A percentile compares a stretch with the other conserved stretches of the same genome.
phyloP scores from a whole-genome alignment of 2,888 invertebrate species.

The Andrena fulva region DNA sequence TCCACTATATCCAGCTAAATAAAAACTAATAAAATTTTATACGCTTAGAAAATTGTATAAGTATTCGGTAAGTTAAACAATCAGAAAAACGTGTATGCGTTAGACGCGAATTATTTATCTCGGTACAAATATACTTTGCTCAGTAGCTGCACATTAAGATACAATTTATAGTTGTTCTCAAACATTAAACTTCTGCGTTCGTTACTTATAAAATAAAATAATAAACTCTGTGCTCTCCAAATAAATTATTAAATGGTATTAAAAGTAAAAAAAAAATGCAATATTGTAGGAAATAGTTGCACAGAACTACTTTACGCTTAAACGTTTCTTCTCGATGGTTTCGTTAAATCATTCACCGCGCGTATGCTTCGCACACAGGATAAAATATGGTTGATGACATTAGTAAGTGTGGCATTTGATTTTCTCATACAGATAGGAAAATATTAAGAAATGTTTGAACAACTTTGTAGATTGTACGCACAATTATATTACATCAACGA shows the following conservation, averaged over 20 bases:
- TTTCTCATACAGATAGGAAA: constrained; percentile 40
- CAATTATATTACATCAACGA: constrained; percentile 43
- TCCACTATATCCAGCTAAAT: constrained; percentile 70
- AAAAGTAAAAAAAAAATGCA: constrained; percentile 13
- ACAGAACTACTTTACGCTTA: constrained; percentile 11
- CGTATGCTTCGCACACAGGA: neutral
- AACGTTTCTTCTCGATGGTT: constrained; percentile 22
- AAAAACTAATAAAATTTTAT: constrained; percentile 49
- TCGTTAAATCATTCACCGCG: constrained; percentile 4
- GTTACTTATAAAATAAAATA: constrained; percentile 2
- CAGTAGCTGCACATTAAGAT: constrained; percentile 6
- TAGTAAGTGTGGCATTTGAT: constrained; percentile 18
- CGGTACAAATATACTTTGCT: constrained; percentile 1
- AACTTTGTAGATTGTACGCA: constrained; percentile 35
- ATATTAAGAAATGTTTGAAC: constrained; percentile 28
- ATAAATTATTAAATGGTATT: neutral
- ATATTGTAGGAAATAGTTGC: constrained; percentile 8
- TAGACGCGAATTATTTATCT: constrained; percentile 16
- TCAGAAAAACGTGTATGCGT: constrained; percentile 17
- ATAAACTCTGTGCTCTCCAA: neutral
- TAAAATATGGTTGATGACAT: constrained; percentile 25
- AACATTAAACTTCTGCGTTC: constrained; percentile 1
- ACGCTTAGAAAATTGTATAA: constrained; percentile 32
- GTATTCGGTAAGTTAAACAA: constrained; percentile 23
- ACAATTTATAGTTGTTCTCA: constrained; percentile 4